Conservation (phyloP, 2,888 invertebrate species). For the Yponomeuta malinellus region DNA sequence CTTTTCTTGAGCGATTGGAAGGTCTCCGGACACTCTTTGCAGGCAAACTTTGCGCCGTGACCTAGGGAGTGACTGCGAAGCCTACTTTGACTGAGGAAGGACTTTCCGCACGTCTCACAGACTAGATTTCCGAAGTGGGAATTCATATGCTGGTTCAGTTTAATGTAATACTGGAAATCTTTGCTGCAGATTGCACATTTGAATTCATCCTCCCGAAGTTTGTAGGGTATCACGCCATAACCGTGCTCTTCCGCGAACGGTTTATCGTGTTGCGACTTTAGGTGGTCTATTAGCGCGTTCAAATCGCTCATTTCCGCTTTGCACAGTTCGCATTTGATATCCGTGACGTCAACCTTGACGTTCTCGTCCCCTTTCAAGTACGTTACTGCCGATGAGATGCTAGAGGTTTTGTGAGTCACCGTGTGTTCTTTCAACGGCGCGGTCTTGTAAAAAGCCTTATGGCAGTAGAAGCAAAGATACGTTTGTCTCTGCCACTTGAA, state of each 20-base stretch:
- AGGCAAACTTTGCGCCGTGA: constrained; percentile 49
- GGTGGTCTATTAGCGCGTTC: constrained; percentile 38
- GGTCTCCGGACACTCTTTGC: constrained; percentile 41
- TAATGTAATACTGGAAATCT: constrained; percentile 55
- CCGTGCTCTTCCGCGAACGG: constrained; percentile 40
- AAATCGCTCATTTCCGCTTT: constrained; percentile 30
- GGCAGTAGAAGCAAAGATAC: constrained; percentile 64
- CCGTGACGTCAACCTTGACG: constrained; percentile 58
- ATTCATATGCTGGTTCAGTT: constrained; percentile 66
- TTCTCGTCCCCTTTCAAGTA: constrained; percentile 57
- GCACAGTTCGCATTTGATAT: constrained; percentile 42
- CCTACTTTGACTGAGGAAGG: constrained; percentile 52
- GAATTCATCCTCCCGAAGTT: constrained; percentile 34
- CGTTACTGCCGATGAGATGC: constrained; percentile 49
- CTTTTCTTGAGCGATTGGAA: constrained; percentile 48
- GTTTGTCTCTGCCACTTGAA: constrained; percentile 66
- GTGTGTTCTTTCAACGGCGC: constrained; percentile 56
- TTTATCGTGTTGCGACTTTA: constrained; percentile 38
- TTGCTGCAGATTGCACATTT: constrained; percentile 51
- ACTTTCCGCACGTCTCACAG: constrained; percentile 61
- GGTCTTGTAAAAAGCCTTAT: constrained; percentile 45
- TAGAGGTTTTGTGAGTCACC: constrained; percentile 38
- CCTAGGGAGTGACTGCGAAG: constrained; percentile 46
- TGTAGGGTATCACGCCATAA: constrained; percentile 55
- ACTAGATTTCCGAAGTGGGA: constrained; percentile 53